phyloP scores from a whole-genome alignment of 2,113 vertebrate genomes.

The Sander vitreus region DNA sequence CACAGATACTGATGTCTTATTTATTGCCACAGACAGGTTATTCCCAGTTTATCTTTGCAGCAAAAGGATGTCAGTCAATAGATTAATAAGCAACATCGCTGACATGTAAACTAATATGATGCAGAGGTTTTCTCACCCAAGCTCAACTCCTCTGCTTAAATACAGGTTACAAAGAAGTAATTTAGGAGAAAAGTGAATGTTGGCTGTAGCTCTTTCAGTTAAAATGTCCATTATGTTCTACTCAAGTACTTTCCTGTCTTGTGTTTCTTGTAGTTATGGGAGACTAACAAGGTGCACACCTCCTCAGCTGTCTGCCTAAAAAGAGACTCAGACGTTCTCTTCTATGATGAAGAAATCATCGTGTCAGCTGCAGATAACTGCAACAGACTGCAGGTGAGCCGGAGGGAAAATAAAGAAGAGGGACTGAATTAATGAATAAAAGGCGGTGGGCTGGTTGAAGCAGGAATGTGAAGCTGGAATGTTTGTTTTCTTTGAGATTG shows the following conservation, averaged over 20 bases:
- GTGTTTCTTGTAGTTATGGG: conserved; percentile 88
- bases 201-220: neutral
- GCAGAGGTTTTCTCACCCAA: neutral
- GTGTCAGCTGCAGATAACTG: conserved; percentile 90
- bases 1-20: neutral
- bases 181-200: neutral
- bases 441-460: neutral
- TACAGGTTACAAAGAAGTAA: neutral
- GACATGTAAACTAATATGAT: neutral
- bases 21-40: neutral
- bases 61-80: neutral
- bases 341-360: conserved; percentile 82
- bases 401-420: neutral
- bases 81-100: neutral
- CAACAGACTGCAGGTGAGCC: conserved; percentile 90
- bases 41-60: conserved; percentile 3
- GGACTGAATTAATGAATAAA: neutral
- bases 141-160: neutral
- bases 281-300: conserved; percentile 92
- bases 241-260: neutral
- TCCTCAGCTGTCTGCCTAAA: conserved; percentile 90
- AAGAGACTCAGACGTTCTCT: conserved; percentile 91
- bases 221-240: neutral
- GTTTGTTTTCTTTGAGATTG: neutral
- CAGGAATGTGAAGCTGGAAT: neutral